Percentiles rank a stretch among this genome's conserved stretches.
Evolutionary conservation across 2,797 vertebrate species (phyloP).

Genomic region (Karalla daura): DNA sequence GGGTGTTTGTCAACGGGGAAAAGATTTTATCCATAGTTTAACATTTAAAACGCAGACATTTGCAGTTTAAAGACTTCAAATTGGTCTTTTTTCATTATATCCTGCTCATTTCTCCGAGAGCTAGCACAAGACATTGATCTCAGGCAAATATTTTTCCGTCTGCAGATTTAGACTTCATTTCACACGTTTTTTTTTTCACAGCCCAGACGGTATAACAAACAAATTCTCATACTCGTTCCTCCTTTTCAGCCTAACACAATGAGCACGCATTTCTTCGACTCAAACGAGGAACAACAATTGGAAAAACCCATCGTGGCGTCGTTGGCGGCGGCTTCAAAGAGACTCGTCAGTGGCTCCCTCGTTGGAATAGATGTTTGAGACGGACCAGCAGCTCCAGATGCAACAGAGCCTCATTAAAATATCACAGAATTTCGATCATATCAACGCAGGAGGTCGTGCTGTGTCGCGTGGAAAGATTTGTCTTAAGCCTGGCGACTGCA

Average conservation of each 20-base stretch:
- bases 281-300: not conserved
- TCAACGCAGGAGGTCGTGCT: conserved; percentile 8
- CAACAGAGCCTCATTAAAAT: conserved; percentile 34
- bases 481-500: no score
- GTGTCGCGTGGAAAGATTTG: conserved; percentile 1
- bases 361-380: conserved; percentile 12
- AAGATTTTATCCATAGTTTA: conserved; percentile 22
- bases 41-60: conserved; percentile 9
- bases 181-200: no score
- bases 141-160: conserved; percentile 8
- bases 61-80: conserved; percentile 2
- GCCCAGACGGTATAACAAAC: not conserved
- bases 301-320: not conserved
- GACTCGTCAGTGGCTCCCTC: not conserved
- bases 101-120: not conserved
- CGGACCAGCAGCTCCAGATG: conserved; percentile 9
- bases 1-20: conserved; percentile 9
- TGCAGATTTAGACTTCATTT: not conserved
- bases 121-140: conserved; percentile 4
- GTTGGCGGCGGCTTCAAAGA: conserved; percentile 22
- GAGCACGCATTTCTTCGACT: not conserved
- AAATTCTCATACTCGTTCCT: not conserved
- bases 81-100: not conserved
- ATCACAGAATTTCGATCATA: conserved; percentile 4
- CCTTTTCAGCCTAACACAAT: conserved; percentile 3